These are phyloP conservation scores for Drosophila peninsularis DNA, from an alignment of 2,888 invertebrate genomes.

Conservation along the genomic window DNA sequence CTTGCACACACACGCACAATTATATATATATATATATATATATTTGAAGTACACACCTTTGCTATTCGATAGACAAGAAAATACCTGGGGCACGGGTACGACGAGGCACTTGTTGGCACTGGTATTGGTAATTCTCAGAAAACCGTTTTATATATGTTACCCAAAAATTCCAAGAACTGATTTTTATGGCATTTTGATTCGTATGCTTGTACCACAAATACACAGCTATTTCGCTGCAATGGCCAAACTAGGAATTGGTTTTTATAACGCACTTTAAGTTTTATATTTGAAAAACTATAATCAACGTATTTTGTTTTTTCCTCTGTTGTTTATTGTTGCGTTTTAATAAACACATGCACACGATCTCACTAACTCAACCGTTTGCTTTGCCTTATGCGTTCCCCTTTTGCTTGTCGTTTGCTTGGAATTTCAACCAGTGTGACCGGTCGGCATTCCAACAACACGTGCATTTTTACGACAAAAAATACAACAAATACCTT, in stretches of 20 bases:
- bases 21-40: slow-evolving; percentile 1
- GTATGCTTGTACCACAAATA: slow-evolving; percentile 19
- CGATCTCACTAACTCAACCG: slow-evolving; percentile 40
- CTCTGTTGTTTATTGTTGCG: slow-evolving; percentile 40
- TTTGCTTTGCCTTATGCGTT: slow-evolving; percentile 40
- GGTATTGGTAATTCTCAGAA: slow-evolving; percentile 76
- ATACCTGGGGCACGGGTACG: slow-evolving; percentile 42
- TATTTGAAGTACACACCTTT: slow-evolving; percentile 51
- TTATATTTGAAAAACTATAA: slow-evolving; percentile 10
- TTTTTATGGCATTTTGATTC: slow-evolving; percentile 71
- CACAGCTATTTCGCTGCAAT: slow-evolving; percentile 8
- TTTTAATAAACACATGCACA: slow-evolving; percentile 37
- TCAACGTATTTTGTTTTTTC: slow-evolving; percentile 18
- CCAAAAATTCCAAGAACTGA: slow-evolving; percentile 69
- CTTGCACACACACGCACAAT: slow-evolving; percentile 10
- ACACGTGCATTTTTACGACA: slow-evolving; percentile 9
- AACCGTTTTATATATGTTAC: slow-evolving; percentile 73
- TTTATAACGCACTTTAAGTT: background rate
- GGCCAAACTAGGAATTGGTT: background rate
- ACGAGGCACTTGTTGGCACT: slow-evolving; percentile 70
- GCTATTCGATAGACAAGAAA: slow-evolving; percentile 51
- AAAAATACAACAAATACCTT: slow-evolving; percentile 2
- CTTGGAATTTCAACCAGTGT: slow-evolving; percentile 26
- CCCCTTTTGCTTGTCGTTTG: slow-evolving; percentile 38
- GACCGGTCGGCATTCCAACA: background rate